These are phyloP conservation scores for Rhopalosiphum nymphaeae DNA, from an alignment of 2,888 invertebrate species.

Conservation along the genomic window DNA sequence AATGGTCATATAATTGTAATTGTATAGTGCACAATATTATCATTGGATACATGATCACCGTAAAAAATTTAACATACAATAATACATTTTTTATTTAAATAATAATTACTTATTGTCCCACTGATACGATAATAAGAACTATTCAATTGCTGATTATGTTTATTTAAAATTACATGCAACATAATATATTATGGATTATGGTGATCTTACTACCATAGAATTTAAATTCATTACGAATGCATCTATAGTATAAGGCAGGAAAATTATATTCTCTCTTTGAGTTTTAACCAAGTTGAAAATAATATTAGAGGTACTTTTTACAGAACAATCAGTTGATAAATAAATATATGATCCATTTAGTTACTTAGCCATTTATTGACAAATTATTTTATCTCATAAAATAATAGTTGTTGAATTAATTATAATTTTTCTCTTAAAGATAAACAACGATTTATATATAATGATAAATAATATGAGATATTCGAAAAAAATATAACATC, in stretches of 20 bases:
- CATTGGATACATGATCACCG: background rate
- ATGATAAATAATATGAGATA: background rate
- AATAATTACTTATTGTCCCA: background rate
- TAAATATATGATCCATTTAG: background rate
- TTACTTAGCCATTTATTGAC: background rate
- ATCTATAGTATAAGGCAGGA: background rate
- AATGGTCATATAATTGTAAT: background rate
- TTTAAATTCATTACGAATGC: background rate
- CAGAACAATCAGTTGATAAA: background rate
- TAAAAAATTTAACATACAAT: background rate
- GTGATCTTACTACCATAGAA: background rate
- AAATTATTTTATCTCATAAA: background rate
- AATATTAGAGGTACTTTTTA: background rate
- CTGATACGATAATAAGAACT: background rate
- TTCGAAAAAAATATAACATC: background rate
- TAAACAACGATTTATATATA: background rate
- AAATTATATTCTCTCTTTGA: background rate
- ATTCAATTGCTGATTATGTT: background rate
- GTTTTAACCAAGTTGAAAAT: background rate
- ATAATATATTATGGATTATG: background rate
- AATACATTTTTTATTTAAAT: background rate
- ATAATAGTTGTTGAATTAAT: background rate
- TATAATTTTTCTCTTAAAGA: background rate
- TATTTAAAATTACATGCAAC: background rate
- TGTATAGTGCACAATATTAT: background rate